Evolutionary conservation across 2,113 vertebrate genomes (phyloP), one percentile per base, ranked within the genome.

Genomic region (Oncorhynchus gorbuscha): DNA sequence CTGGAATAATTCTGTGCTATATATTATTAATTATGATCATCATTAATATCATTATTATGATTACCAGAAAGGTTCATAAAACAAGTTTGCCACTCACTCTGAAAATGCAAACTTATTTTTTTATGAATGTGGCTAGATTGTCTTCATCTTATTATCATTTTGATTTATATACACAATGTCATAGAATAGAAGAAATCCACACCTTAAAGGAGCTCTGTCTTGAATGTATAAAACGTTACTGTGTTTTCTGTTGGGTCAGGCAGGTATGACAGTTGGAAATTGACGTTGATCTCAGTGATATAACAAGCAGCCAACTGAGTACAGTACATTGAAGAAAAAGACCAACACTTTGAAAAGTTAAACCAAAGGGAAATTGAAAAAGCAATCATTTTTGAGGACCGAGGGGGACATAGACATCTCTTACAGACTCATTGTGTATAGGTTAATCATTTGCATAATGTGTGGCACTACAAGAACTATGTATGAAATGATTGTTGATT

Each of bases 1-100:
- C 91, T 89, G 91, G 83, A 87, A 92, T 90, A 86, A 85, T 84
- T 92, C 90, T 94, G 93, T 94, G 93, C 93, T 93, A 85, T 93
- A 88, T 93, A 90, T 89, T 79, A 80, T 89, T 84, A 81, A 79
- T 84, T 82, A 80, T 75, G 73, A 76, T 76, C 49, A 55, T 79
- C 64, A 55, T 77, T 65, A 66, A 78, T 84, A 76, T 86, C 85
- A 85, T 79, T 77, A 81, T 82, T 81, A 69, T 69, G 73, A 79
- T 80, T 76, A 73, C 79, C 84, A 88, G 76, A 89, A 87, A 87
- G 76, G 71, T 83, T 85, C 71, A 75, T 78, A 73, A 85, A 91
- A 90, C 74, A 79, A 85, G 84, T 82, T 51, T 62, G 22, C 58
- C 39, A n/a, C 62, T 67, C 78, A 48, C 61, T 79, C 72, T 28